These are phyloP conservation scores for Papilio polytes DNA, from an alignment of 1,140 invertebrate genomes.

Conservation along the genomic window DNA sequence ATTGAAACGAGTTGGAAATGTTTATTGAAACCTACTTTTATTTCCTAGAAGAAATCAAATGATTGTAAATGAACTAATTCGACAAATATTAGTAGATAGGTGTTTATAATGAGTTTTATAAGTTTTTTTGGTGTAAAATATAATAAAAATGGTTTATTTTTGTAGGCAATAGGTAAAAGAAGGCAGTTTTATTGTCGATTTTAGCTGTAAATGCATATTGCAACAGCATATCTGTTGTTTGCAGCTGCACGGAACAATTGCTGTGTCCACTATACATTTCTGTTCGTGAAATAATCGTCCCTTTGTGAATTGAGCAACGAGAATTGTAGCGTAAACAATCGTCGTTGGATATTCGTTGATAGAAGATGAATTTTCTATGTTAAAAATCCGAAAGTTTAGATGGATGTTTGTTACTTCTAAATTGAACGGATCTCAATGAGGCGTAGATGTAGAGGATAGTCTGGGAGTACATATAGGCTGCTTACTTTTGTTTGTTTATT, in stretches of 20 bases:
- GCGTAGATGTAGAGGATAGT: no score
- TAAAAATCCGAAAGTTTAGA: not conserved
- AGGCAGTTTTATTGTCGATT: conserved; percentile 21
- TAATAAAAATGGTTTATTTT: not conserved
- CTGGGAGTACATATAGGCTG: no score
- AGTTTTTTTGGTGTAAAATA: no score
- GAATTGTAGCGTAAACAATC: not conserved
- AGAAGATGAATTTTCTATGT: not conserved
- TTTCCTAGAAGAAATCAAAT: no score
- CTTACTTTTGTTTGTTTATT: no score
- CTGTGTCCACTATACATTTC: conserved; percentile 11
- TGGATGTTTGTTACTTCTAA: not conserved
- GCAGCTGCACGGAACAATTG: conserved; percentile 13
- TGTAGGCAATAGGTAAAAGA: not conserved
- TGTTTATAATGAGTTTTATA: no score
- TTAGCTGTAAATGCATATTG: not conserved
- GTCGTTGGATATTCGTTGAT: not conserved
- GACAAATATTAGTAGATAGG: no score
- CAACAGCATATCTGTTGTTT: conserved; percentile 19
- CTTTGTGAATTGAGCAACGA: conserved; percentile 9
- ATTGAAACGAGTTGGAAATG: no score
- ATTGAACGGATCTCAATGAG: no score
- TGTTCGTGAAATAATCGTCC: not conserved
- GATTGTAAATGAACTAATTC: no score
- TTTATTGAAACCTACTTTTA: no score